Conservation (phyloP, 2,888 invertebrate species). For the Notodonta ziczac region DNA sequence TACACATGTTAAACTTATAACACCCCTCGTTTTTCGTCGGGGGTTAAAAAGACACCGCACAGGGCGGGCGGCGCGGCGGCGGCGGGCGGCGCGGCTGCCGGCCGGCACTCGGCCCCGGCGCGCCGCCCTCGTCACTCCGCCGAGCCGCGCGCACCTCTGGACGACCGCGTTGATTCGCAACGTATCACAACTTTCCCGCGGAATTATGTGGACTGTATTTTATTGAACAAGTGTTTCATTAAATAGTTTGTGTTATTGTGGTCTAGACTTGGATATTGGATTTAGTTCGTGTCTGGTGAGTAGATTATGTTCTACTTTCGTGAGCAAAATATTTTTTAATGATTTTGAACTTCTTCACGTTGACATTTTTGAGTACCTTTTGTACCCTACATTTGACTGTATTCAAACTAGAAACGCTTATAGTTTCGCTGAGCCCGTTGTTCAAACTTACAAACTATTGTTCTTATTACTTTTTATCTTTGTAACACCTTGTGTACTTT, state of each 20-base stretch:
- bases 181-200: slow-evolving; percentile 10
- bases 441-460: too few relatives aligned
- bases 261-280: slow-evolving; percentile 5
- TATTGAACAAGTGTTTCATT: background rate
- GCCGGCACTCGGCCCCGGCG: slow-evolving; percentile 6
- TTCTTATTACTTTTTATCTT: too few relatives aligned
- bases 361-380: too few relatives aligned
- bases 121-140: slow-evolving; percentile 2
- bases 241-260: background rate
- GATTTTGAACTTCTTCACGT: too few relatives aligned
- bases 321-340: too few relatives aligned
- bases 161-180: slow-evolving; percentile 1
- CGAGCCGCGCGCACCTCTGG: slow-evolving; percentile 10
- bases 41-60: slow-evolving; percentile 13
- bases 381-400: too few relatives aligned
- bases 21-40: too few relatives aligned
- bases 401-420: too few relatives aligned
- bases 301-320: background rate
- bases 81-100: slow-evolving; percentile 1
- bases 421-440: too few relatives aligned
- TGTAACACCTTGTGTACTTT: too few relatives aligned
- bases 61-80: slow-evolving; percentile 5
- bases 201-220: background rate
- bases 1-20: too few relatives aligned
- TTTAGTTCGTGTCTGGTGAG: slow-evolving; percentile 18